These are phyloP conservation scores for Drosophila borealis DNA, from an alignment of 2,888 invertebrate genomes.

Conservation along the genomic window DNA sequence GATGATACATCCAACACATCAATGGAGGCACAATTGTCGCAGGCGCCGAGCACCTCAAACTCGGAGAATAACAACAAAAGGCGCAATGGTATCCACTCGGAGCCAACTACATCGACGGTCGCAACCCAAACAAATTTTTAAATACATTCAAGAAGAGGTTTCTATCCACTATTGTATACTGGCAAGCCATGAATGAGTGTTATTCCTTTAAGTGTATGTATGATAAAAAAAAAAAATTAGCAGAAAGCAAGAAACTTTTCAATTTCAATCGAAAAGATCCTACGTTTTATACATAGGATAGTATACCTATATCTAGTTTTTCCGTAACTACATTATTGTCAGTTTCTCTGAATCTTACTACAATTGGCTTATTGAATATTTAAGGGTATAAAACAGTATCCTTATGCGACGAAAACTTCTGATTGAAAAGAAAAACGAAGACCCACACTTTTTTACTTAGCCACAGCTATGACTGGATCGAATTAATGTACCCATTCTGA, in stretches of 20 bases:
- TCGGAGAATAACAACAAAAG: conserved; percentile 53
- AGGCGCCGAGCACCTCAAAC: conserved; percentile 67
- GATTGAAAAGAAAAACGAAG: background rate
- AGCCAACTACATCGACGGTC: conserved; percentile 47
- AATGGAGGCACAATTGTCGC: conserved; percentile 71
- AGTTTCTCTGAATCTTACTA: conserved; percentile 11
- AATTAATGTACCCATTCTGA: background rate
- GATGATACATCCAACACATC: conserved; percentile 63
- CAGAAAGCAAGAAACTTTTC: background rate
- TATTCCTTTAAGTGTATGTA: conserved; percentile 5
- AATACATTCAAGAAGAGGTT: conserved; percentile 7
- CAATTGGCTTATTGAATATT: background rate
- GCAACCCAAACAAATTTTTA: conserved; percentile 50
- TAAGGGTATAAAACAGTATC: background rate
- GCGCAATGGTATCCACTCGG: conserved; percentile 43
- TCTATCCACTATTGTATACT: conserved; percentile 14
- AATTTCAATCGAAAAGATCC: background rate
- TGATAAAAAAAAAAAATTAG: background rate
- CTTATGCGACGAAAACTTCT: background rate
- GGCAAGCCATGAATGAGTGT: background rate
- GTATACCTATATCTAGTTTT: no score
- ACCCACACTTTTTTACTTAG: background rate
- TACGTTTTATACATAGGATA: conserved; percentile 4
- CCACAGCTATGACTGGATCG: background rate
- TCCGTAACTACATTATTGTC: background rate